A percentile compares a stretch with the other conserved stretches of the same genome.
These are phyloP conservation scores for Neolamprologus devosi DNA, from an alignment of 2,113 vertebrate genomes.

Conservation along the genomic window DNA sequence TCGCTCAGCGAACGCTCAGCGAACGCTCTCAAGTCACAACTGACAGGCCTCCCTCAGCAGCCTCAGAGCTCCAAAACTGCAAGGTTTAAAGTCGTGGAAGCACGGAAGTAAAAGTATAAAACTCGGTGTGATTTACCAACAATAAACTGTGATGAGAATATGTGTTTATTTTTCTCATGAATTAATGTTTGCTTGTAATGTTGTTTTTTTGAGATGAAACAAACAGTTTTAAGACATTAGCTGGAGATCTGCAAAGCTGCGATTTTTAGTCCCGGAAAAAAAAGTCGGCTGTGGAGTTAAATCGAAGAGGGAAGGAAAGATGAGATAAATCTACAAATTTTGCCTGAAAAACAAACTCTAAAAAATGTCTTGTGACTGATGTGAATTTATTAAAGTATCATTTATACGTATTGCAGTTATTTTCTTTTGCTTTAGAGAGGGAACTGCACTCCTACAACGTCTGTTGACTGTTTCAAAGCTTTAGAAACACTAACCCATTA, in stretches of 20 bases:
- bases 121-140: neutral
- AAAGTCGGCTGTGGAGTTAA: accelerated
- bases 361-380: neutral
- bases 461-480: neutral
- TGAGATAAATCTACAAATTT: neutral
- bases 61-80: neutral
- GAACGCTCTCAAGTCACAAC: neutral
- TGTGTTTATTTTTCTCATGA: neutral
- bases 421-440: neutral
- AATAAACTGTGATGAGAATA: neutral
- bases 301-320: neutral
- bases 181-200: neutral
- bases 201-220: neutral
- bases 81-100: neutral
- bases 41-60: neutral
- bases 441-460: neutral
- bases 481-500: neutral
- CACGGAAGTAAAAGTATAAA: accelerated
- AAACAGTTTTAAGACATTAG: neutral
- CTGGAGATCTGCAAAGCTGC: neutral
- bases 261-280: neutral
- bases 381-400: neutral
- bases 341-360: neutral
- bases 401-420: neutral
- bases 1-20: neutral